Evolutionary conservation across 2,113 vertebrate species (phyloP).

Genomic region (Eclectus roratus): DNA sequence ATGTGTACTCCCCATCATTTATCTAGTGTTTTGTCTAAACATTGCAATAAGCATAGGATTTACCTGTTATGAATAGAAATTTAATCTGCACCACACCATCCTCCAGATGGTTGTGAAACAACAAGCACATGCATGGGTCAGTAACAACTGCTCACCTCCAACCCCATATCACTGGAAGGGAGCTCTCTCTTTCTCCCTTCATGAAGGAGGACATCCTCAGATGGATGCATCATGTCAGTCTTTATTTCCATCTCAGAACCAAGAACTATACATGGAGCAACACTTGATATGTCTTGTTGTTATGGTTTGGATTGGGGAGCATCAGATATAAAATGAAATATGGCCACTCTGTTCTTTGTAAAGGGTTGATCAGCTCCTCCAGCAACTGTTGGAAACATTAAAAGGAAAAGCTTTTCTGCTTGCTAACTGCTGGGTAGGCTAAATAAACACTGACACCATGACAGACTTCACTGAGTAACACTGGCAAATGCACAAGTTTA

Average conservation of each 20-base stretch:
- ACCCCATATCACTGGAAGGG: fast-evolving
- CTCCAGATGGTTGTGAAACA: not conserved
- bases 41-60: not conserved
- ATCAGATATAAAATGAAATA: not conserved
- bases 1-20: not conserved
- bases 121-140: not conserved
- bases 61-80: not conserved
- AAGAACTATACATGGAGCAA: not conserved
- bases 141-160: not conserved
- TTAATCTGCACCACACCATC: not conserved
- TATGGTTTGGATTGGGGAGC: not conserved
- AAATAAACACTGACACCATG: not conserved
- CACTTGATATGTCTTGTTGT: not conserved
- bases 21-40: not conserved
- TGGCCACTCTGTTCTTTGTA: not conserved
- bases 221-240: not conserved
- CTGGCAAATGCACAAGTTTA: not conserved
- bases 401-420: not conserved
- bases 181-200: not conserved
- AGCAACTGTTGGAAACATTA: not conserved
- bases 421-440: not conserved
- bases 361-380: not conserved
- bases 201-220: not conserved
- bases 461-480: not conserved
- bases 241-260: not conserved